Evolutionary conservation across 2,113 vertebrate genomes (phyloP), one percentile per base, ranked within the genome.

Genomic region (Galemys pyrenaicus): DNA sequence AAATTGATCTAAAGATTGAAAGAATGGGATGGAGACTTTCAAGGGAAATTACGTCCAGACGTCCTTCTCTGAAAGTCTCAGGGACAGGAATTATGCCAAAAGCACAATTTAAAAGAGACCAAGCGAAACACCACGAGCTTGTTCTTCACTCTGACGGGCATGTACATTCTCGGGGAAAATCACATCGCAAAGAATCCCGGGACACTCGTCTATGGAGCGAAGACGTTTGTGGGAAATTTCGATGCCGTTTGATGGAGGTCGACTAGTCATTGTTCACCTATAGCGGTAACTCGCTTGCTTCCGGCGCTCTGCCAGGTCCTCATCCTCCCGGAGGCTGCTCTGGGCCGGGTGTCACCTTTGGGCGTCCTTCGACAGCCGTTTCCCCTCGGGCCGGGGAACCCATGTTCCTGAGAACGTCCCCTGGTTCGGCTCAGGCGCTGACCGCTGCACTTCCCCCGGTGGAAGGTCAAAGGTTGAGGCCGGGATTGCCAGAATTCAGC

Each of bases 31-130:
- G 56, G 87, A 4, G 20, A 87, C 71, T 95, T 93, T 71, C 77
- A 65, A 62, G 71, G 80, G 65, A 80, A 80, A 37, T 75, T 58
- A 39, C 60, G 77, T 85, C 60, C 84, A 74, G 78, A 86, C 93
- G 1, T 8, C 81, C 17, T 90, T 79, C 74, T 95, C 89, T 51
- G 93, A 84, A 93, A 92, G 83, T 81, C 83, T 51, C 51, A 41
- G 83, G 91, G 37, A n/a, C 81, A 85, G 65, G 77, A 89, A 81
- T 75, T 80, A 35, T 9, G 74, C 58, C 79, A 19, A 83, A 95
- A 88, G 44, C 44, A 60, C 54, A 62, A 56, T 77, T 67, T 49
- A 9, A 75, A 89, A 71, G 73, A 94, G 83, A 65, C 30, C 73
- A 62, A 91, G 30, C 28, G 35, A 60, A 64, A 20, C 22, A 74